phyloP scores from a whole-genome alignment of 37 sponge, comb jelly and placozoan genomes.

The Corticium candelabrum region DNA sequence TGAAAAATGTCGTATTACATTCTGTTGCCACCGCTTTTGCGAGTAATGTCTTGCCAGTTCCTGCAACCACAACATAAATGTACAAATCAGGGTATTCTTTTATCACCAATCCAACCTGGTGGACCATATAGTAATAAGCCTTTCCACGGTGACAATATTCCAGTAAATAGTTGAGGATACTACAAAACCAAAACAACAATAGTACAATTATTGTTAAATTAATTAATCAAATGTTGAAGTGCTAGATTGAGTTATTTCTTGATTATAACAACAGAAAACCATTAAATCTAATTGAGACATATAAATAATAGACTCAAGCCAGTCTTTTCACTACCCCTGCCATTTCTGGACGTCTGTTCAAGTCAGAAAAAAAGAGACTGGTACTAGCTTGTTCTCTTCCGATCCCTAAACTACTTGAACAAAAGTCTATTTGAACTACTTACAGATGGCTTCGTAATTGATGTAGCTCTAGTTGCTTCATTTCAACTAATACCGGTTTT shows the following conservation, averaged over 20 bases:
- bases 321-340: too few species aligned
- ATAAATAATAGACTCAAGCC: neutral
- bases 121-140: conserved; percentile 97
- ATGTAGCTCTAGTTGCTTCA: too few species aligned
- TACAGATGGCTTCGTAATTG: too few species aligned
- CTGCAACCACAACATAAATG: conserved; percentile 26
- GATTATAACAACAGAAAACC: too few species aligned
- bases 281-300: neutral
- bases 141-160: conserved; percentile 98
- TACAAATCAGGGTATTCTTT: neutral
- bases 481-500: too few species aligned
- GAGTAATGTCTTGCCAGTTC: conserved; percentile 96
- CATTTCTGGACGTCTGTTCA: too few species aligned
- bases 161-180: conserved; percentile 96
- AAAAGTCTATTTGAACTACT: too few species aligned
- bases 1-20: conserved; percentile 98
- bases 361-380: too few species aligned
- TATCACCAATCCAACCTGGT: conserved; percentile 54
- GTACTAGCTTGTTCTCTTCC: too few species aligned
- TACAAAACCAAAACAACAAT: conserved; percentile 16
- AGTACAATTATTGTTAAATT: neutral
- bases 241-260: too few species aligned
- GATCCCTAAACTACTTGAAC: too few species aligned
- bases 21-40: conserved; percentile 99
- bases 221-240: neutral